phyloP scores from a whole-genome alignment of 2,888 invertebrate species.

The Amiota minor region DNA sequence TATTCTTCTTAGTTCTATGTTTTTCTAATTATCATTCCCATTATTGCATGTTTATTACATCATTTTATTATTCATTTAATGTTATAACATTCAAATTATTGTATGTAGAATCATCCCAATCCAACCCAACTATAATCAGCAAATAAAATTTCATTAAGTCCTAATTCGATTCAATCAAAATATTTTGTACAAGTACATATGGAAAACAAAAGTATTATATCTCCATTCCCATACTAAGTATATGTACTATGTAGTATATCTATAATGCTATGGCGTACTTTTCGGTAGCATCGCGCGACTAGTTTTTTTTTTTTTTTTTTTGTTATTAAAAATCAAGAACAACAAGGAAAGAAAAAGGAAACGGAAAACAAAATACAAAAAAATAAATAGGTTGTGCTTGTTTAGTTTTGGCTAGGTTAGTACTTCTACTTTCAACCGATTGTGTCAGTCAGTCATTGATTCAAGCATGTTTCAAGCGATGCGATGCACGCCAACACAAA shows the following conservation, averaged over 20 bases:
- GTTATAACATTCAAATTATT: too few relatives aligned
- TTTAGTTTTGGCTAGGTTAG: background rate
- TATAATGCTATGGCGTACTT: background rate
- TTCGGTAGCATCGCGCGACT: conserved; percentile 33
- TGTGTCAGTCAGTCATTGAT: background rate
- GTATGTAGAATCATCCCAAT: conserved; percentile 46
- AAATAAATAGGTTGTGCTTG: conserved; percentile 2
- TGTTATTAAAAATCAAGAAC: conserved; percentile 35
- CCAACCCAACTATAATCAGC: conserved; percentile 61
- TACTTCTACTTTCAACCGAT: background rate
- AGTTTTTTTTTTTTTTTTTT: conserved; percentile 28
- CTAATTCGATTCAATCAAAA: conserved; percentile 67
- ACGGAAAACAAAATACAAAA: background rate
- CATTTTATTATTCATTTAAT: too few relatives aligned
- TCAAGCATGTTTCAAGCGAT: too few relatives aligned
- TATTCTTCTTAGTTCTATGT: too few relatives aligned
- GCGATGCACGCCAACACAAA: conserved; percentile 6
- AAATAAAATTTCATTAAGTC: conserved; percentile 61
- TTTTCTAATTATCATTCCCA: too few relatives aligned
- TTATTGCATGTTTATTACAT: too few relatives aligned
- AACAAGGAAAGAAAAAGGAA: conserved; percentile 35
- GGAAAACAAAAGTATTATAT: background rate
- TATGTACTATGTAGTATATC: too few relatives aligned
- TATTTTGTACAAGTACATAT: conserved; percentile 56
- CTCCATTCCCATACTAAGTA: background rate